Evolutionary conservation across 2,888 invertebrate genomes (phyloP), one percentile per base, ranked within the genome.

Genomic region (Eulithis prunata): DNA sequence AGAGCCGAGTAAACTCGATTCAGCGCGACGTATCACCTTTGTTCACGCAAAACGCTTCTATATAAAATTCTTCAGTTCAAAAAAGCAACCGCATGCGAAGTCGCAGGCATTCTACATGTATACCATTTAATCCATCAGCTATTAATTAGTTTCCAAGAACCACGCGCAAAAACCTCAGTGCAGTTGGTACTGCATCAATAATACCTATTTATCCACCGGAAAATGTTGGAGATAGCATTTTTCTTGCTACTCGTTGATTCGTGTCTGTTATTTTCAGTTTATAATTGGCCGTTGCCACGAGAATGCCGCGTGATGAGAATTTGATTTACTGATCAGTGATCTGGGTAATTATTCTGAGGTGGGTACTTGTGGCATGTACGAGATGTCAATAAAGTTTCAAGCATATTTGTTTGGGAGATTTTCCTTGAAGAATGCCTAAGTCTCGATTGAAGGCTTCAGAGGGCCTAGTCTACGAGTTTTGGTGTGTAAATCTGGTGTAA

Each of bases 181-280:
- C 45, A 43, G 36, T 62, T 63, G 52, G 62, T 69, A 62, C 57
- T 71, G 71, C 70, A 75, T 78, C 76, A 72, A 80, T 77, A 79
- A 78, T 82, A 72, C 51, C 59, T 41, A 62, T 69, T 78, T 78
- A 83, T 78, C 81, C 78, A 83, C 83, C 86, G 88, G 88, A 88
- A 88, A 89, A 88, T 87, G 74, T 74, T 65, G 69, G 72, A 78
- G 79, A 83, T 84, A 77, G 75, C 73, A 80, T 80, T 83, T 21
- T 83, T 84, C 81, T 79, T 77, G 77, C 73, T 81, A 82, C 84
- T 85, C 78, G 78, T 69, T 75, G 71, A 71, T 72, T 74, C 74
- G 70, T 73, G 74, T 72, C 57, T 55, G 76, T 80, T 79, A 82
- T 83, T 75, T 72, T 72, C 58, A 71, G 75, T 70, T 65, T 54